These are phyloP conservation scores for Cisticola juncidis DNA, from an alignment of 2,113 vertebrate species.

Conservation along the genomic window DNA sequence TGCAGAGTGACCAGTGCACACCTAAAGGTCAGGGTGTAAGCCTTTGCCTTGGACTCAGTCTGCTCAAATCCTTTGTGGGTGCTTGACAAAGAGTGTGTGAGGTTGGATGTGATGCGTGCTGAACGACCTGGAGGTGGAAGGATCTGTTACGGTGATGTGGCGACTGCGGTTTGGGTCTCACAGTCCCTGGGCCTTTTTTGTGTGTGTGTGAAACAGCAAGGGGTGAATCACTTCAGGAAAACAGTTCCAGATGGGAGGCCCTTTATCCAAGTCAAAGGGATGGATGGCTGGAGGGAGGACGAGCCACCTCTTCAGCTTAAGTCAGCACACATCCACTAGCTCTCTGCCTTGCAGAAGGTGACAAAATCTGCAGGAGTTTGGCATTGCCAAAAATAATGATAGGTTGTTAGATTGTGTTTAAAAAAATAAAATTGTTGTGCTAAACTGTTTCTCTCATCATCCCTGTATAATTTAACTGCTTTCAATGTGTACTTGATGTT, in stretches of 20 bases:
- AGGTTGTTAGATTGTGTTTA: background rate
- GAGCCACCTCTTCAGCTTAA: background rate
- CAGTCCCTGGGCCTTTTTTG: background rate
- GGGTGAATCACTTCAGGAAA: background rate
- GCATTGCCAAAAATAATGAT: background rate
- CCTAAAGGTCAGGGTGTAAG: rapidly evolving
- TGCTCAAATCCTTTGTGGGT: background rate
- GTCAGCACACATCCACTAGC: background rate
- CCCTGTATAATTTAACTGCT: background rate
- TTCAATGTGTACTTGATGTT: background rate
- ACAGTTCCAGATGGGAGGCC: background rate
- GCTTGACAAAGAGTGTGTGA: background rate
- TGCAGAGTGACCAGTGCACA: background rate
- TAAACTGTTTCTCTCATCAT: background rate
- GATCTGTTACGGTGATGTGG: rapidly evolving
- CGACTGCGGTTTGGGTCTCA: background rate
- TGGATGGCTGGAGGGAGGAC: background rate
- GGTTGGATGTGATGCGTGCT: background rate
- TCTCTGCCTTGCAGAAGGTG: background rate
- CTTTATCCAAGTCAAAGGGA: background rate
- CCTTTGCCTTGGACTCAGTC: background rate
- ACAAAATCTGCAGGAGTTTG: background rate
- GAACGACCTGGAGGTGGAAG: background rate
- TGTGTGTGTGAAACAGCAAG: background rate
- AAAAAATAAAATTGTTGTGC: no score